phyloP scores from a whole-genome alignment of 2,888 invertebrate genomes.

The Apoda limacodes region DNA sequence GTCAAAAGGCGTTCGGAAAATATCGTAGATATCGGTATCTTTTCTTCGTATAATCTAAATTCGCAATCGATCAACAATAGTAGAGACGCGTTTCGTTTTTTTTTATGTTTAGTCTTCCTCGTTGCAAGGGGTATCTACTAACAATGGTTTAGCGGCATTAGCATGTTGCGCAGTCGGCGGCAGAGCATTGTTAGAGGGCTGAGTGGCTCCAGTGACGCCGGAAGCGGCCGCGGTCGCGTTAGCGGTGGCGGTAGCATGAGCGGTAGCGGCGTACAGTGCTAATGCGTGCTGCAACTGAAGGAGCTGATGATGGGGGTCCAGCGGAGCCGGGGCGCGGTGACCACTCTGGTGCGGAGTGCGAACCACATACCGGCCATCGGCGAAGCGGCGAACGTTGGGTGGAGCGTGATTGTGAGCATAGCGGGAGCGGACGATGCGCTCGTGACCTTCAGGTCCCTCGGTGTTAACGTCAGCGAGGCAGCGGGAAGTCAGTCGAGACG shows the following conservation, averaged over 20 bases:
- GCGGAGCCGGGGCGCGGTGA: slow-evolving; percentile 57
- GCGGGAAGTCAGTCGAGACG: slow-evolving; percentile 58
- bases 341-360: slow-evolving; percentile 64
- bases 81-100: slow-evolving; percentile 1
- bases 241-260: slow-evolving; percentile 54
- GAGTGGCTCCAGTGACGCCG: slow-evolving; percentile 28
- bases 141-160: slow-evolving; percentile 46
- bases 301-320: slow-evolving; percentile 60
- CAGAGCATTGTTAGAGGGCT: slow-evolving; percentile 37
- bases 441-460: slow-evolving; percentile 62
- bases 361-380: slow-evolving; percentile 61
- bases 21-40: slow-evolving; percentile 23
- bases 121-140: slow-evolving; percentile 57
- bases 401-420: slow-evolving; percentile 63
- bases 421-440: slow-evolving; percentile 60
- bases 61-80: slow-evolving; percentile 12
- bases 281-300: slow-evolving; percentile 60
- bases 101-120: slow-evolving; percentile 51
- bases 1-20: slow-evolving; percentile 54
- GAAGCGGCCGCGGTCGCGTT: slow-evolving; percentile 34
- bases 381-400: slow-evolving; percentile 61
- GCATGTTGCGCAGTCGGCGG: slow-evolving; percentile 39
- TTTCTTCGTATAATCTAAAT: too few relatives aligned
- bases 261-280: slow-evolving; percentile 58
- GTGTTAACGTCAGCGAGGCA: slow-evolving; percentile 63